Evolutionary conservation across 2,888 invertebrate species (phyloP), one percentile per base, ranked within the genome.

Genomic region (Hypomecis punctinalis): DNA sequence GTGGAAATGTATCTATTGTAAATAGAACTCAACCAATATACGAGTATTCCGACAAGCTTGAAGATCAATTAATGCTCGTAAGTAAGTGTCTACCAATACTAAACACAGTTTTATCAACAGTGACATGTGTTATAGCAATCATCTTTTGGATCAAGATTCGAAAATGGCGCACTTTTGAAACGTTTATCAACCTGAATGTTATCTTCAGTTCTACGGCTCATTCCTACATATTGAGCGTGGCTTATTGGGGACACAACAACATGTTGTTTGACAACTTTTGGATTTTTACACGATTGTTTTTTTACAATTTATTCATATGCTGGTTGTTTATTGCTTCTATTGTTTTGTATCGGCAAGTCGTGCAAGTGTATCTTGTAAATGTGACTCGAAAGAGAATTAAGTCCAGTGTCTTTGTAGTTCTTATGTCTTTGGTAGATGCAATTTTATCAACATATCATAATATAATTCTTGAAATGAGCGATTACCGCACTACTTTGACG

Each of bases 121-220:
- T 62, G 43, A 56, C 62, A 35, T 51, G 42, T 49, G 46, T 51
- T 0, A 0, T 62, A 39, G 49, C 56, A 10, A 6, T 45, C 10
- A 11, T 51, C 4, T 62, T 37, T 11, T 62, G 62, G 62, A 13
- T 51, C 8, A 39, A 46, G 39, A 51, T 62, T 11, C 56, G 56
- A 7, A 62, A 62, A 46, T 62, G 62, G 62, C 55, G 62, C 10
- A 39, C 62, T n/a, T 56, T 62, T 46, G 51, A 51, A 46, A 62
- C 43, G 9, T 62, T 45, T 33, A 45, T 51, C 8, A 56, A 45
- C 8, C 35, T 56, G 6, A 62, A 62, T 39, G 45, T 62, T 0
- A 36, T 62, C 9, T 37, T 33, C 5, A 37, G 51, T 36, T 56
- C 45, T 10, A 51, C 62, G 35, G 5, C 37, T 8, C 43, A 5